phyloP scores from a whole-genome alignment of 2,888 invertebrate genomes.

The Lasiommata megera region DNA sequence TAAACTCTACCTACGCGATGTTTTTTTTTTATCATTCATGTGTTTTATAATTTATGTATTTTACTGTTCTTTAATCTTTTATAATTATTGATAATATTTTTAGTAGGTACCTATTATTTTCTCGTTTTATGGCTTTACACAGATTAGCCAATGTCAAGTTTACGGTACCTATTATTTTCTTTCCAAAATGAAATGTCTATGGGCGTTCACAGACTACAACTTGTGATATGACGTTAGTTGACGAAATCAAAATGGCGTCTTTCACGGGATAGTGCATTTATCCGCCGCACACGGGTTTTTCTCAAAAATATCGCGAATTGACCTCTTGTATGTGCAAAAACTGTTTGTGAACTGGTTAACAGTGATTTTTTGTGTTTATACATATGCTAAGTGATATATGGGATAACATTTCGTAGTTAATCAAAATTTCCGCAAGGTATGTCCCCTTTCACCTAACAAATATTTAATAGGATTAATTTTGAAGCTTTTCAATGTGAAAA shows the following conservation, averaged over 20 bases:
- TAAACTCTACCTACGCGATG: no score
- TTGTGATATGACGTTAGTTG: conserved; percentile 55
- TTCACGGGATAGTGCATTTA: conserved; percentile 69
- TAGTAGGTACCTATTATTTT: no score
- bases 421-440: conserved; percentile 64
- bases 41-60: no score
- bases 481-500: conserved; percentile 30
- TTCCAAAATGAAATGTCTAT: conserved; percentile 51
- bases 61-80: no score
- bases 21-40: no score
- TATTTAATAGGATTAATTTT: conserved; percentile 53
- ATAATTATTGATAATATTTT: no score
- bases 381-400: conserved; percentile 40
- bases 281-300: conserved; percentile 66
- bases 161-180: no score
- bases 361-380: conserved; percentile 53
- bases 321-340: conserved; percentile 39
- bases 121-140: no score
- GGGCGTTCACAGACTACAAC: conserved; percentile 6
- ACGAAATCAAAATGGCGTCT: conserved; percentile 82
- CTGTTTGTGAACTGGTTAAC: conserved; percentile 54
- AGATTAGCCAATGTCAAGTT: no score
- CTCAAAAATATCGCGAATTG: conserved; percentile 52
- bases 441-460: conserved; percentile 76
- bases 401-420: conserved; percentile 45